Conservation (phyloP, 2,113 vertebrate genomes). For the Phodopus roborovskii region DNA sequence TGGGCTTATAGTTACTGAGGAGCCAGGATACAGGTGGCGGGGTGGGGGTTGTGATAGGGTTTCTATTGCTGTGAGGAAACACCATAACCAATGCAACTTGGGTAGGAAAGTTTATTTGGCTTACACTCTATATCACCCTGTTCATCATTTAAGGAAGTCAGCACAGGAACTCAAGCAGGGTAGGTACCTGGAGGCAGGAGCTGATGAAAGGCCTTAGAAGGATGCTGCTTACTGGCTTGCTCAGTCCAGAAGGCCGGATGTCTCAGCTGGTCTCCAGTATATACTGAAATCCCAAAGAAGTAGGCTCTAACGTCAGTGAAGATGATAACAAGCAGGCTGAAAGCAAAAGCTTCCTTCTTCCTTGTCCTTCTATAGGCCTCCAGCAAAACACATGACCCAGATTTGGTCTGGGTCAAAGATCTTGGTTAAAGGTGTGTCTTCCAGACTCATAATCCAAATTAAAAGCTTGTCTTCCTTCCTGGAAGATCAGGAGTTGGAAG, state of each 20-base stretch:
- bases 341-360: neutral
- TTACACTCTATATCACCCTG: neutral
- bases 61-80: neutral
- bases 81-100: neutral
- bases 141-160: neutral
- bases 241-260: neutral
- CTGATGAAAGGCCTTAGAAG: neutral
- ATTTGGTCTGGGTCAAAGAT: neutral
- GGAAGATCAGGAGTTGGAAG: neutral
- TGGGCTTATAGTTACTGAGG: neutral
- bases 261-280: neutral
- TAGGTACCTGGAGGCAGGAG: neutral
- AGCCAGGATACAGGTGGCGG: neutral
- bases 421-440: neutral
- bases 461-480: neutral
- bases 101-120: neutral
- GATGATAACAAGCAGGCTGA: no score
- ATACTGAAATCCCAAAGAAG: neutral
- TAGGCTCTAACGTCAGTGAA: neutral
- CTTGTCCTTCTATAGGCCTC: neutral
- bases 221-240: neutral
- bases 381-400: neutral
- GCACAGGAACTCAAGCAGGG: neutral
- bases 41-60: no score
- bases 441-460: neutral